phyloP scores from a whole-genome alignment of 2,797 vertebrate genomes.

The Otolemur crassicaudatus region DNA sequence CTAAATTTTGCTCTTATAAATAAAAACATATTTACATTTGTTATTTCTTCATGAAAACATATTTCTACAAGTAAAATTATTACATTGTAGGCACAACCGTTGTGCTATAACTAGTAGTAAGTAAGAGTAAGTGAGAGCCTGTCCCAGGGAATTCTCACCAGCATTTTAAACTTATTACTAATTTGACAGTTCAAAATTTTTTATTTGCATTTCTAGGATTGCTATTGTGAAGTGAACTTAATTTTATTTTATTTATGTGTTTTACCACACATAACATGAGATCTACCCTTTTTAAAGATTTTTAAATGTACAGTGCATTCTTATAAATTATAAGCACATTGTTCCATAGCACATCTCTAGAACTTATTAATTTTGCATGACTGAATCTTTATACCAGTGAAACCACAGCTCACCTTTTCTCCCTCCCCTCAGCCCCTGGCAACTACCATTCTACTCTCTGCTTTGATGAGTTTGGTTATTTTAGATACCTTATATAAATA shows the following conservation, averaged over 20 bases:
- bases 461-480: not conserved
- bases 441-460: not conserved
- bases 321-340: not conserved
- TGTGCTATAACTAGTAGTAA: not conserved
- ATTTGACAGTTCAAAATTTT: conserved; percentile 63
- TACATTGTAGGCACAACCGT: not conserved
- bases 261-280: not conserved
- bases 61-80: conserved; percentile 35
- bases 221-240: not conserved
- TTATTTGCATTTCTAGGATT: conserved; percentile 52
- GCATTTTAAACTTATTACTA: conserved; percentile 27
- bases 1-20: conserved; percentile 34
- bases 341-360: not conserved
- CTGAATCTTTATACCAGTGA: not conserved
- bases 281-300: not conserved
- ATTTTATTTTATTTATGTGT: not conserved
- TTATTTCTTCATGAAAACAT: not conserved
- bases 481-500: not conserved
- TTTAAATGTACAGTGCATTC: not conserved
- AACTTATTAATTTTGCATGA: not conserved
- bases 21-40: conserved; percentile 45
- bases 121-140: not conserved
- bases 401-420: not conserved
- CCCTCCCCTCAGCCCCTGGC: not conserved
- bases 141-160: conserved; percentile 20